Base-by-base conservation (phyloP, 2,797 vertebrate genomes). In the Bradypus variegatus region DNA sequence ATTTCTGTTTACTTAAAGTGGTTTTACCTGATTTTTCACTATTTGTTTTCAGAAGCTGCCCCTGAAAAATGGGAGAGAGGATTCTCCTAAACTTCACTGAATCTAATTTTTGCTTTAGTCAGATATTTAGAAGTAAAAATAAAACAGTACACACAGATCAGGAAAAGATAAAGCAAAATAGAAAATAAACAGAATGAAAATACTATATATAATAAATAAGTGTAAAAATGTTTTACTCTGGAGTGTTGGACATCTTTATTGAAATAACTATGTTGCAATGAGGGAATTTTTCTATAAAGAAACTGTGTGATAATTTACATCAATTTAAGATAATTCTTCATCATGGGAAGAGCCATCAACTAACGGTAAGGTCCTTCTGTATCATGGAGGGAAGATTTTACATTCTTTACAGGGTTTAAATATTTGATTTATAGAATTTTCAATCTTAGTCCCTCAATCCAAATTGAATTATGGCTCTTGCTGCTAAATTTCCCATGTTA, bases 1-100 rank as follows among this genome's bases (percentile, higher is more conserved):
- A 96, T 97, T 97, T 97, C 96, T 96, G 96, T 97, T 95, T 97
- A 96, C 95, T 96, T 97, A 96, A 97, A 97, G 96, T 96, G 95
- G 95, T 97, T 97, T 97, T 95, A 97, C 96, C 97, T 95, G 96
- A 96, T 95, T 97, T 97, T 97, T 97, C 93, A 96, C 97, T 96
- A 95, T 96, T 96, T 96, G 91, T 94, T 96, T 94, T 96, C 95
- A 95, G 96, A 97, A 97, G 90, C 92, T 96, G 93, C 92, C 94
- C 95, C 75, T 97, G 96, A 97, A 96, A 97, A 94, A 96, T 96
- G 95, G 91, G 93, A 96, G 94, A 96, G 89, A 96, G 84, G 95
- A 96, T 93, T 90, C 96, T 93, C 94, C 94, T 96, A 96, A 96
- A 96, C 94, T 93, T 96, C 95, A 96, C 95, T 96, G 89, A 96